These are phyloP conservation scores for Gobio occitaniae DNA, from an alignment of 2,797 vertebrate species.

Conservation along the genomic window DNA sequence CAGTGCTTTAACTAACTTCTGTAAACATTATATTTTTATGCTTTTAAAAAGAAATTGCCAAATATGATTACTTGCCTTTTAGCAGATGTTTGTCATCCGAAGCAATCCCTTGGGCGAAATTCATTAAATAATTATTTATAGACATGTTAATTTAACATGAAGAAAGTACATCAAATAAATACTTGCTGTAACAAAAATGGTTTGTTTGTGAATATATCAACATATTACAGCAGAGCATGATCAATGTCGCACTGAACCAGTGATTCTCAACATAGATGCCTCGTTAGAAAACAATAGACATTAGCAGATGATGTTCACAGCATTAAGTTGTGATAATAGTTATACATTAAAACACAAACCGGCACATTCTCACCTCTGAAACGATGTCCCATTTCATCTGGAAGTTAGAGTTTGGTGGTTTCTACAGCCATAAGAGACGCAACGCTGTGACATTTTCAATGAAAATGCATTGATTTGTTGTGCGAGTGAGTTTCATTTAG, in stretches of 20 bases:
- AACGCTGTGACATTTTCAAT: neutral
- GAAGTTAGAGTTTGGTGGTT: neutral
- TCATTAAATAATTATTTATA: conserved; percentile 5
- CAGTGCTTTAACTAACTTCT: neutral
- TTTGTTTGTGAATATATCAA: neutral
- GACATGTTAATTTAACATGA: neutral
- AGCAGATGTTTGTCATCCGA: conserved; percentile 9
- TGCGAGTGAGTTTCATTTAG: too few species aligned
- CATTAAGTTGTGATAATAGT: too few species aligned
- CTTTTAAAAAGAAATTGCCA: neutral
- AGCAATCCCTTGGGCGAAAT: neutral
- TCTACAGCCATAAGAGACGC: neutral
- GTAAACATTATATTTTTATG: neutral
- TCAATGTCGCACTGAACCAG: neutral
- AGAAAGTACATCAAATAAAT: neutral
- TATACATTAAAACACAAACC: too few species aligned
- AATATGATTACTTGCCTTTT: neutral
- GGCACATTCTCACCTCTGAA: neutral
- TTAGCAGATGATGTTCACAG: too few species aligned
- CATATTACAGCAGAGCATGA: neutral
- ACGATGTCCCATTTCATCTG: neutral
- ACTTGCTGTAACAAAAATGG: neutral
- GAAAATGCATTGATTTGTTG: neutral
- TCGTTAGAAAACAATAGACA: neutral
- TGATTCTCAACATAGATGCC: neutral